Conservation (phyloP, 2,888 invertebrate genomes). For the Linnaemya tessellans region DNA sequence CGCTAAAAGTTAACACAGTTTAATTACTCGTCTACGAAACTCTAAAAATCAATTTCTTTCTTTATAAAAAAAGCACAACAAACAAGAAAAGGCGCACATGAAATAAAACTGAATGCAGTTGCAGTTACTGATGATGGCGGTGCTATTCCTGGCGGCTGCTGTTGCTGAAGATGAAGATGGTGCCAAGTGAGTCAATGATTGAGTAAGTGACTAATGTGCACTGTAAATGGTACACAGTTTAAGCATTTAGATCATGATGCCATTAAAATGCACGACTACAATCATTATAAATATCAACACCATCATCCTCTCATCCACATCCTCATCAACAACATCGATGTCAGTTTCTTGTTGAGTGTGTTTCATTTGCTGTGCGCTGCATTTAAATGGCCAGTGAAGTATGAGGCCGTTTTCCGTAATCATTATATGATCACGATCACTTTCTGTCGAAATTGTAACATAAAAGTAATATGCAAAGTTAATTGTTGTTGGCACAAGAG, state of each 20-base stretch:
- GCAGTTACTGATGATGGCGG: conserved; percentile 4
- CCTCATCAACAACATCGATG: conserved; percentile 29
- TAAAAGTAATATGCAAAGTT: conserved; percentile 67
- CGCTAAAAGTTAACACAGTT: too few relatives aligned
- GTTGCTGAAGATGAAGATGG: conserved; percentile 6
- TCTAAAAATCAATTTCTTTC: conserved; percentile 55
- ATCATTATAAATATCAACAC: conserved; percentile 35
- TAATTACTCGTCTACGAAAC: conserved; percentile 35
- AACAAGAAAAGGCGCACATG: neutral
- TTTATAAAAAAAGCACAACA: neutral
- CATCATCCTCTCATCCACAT: too few relatives aligned
- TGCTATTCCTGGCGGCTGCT: conserved; percentile 4
- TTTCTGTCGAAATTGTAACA: conserved; percentile 72
- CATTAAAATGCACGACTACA: conserved; percentile 44
- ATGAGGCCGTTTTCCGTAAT: conserved; percentile 41
- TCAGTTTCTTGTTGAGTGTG: conserved; percentile 24
- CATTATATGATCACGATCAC: conserved; percentile 70
- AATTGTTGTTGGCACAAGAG: conserved; percentile 67
- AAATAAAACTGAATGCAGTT: neutral
- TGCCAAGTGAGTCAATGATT: conserved; percentile 57
- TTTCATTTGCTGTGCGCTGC: neutral
- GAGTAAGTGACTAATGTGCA: conserved; percentile 50
- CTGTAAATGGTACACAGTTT: conserved; percentile 53
- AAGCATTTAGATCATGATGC: conserved; percentile 62
- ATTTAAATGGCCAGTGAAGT: neutral